Percentiles rank a stretch among this genome's conserved stretches.
Conservation (phyloP, 2,888 invertebrate genomes). For the Ormia ochracea region DNA sequence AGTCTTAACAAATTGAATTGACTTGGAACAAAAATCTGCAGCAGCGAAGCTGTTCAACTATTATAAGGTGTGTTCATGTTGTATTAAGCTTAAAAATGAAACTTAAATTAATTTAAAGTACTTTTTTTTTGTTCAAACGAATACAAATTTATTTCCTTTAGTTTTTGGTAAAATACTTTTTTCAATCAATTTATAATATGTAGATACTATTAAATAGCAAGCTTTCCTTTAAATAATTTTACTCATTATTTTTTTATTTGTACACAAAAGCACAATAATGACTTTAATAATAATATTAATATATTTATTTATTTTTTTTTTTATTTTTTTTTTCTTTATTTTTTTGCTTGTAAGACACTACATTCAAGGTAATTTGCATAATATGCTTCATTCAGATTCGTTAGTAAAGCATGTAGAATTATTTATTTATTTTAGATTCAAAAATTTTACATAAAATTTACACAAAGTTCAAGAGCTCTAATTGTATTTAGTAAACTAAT, state of each 20-base stretch:
- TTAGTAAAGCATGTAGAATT: conserved; percentile 48
- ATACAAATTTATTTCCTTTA: background rate
- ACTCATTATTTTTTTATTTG: conserved; percentile 34
- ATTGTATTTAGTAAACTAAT: conserved; percentile 4
- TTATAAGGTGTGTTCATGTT: background rate
- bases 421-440: conserved; percentile 19
- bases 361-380: conserved; percentile 63
- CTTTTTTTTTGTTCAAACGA: background rate
- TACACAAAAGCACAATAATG: conserved; percentile 56
- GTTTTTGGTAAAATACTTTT: conserved; percentile 32
- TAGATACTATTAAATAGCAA: conserved; percentile 59
- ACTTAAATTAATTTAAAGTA: background rate
- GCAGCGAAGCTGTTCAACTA: background rate
- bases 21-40: background rate
- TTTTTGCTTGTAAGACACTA: conserved; percentile 57
- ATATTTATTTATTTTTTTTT: too few species aligned
- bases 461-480: conserved; percentile 27
- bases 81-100: background rate
- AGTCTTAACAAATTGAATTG: background rate
- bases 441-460: conserved; percentile 38
- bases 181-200: conserved; percentile 32
- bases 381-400: conserved; percentile 49
- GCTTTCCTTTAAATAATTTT: conserved; percentile 28
- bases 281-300: conserved; percentile 17
- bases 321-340: conserved; percentile 1